These are phyloP conservation scores for Macrobrachium rosenbergii DNA, from an alignment of 1,140 invertebrate species.

Conservation along the genomic window DNA sequence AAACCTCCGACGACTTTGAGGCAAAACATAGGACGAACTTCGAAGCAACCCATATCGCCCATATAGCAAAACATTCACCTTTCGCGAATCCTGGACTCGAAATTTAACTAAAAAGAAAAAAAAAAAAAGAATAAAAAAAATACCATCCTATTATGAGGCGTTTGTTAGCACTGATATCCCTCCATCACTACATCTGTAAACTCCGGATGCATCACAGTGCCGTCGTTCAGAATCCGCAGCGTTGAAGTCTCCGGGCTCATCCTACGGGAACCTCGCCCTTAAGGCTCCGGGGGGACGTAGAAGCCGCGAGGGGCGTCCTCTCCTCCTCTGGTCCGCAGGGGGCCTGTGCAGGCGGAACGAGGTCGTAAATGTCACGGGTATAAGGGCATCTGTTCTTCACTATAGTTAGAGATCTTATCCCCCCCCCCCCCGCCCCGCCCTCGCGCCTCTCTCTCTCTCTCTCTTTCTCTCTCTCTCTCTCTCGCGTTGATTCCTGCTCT, in stretches of 20 bases:
- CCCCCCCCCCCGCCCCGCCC: neutral
- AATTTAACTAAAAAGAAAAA: too few species aligned
- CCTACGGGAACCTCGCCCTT: neutral
- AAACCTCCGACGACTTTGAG: too few species aligned
- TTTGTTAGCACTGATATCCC: slow-evolving; percentile 6
- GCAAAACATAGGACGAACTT: too few species aligned
- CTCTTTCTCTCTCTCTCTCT: too few species aligned
- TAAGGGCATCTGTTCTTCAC: slow-evolving; percentile 36
- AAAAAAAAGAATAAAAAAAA: neutral
- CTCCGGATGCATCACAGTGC: neutral
- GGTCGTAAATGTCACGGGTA: slow-evolving; percentile 49
- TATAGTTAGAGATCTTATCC: slow-evolving; percentile 43
- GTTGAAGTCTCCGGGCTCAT: slow-evolving; percentile 15
- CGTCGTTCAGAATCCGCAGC: neutral
- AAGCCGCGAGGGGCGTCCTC: neutral
- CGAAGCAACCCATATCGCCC: too few species aligned
- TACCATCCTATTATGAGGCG: neutral
- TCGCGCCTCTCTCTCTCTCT: neutral
- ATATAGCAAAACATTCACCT: too few species aligned
- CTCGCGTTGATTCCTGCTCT: neutral
- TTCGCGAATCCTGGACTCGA: too few species aligned
- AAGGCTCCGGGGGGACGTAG: neutral
- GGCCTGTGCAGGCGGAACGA: slow-evolving; percentile 33
- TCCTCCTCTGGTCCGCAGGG: slow-evolving; percentile 23
- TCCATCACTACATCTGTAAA: neutral